These are phyloP conservation scores for Zygaena filipendulae DNA, from an alignment of 2,888 invertebrate species.

Conservation along the genomic window DNA sequence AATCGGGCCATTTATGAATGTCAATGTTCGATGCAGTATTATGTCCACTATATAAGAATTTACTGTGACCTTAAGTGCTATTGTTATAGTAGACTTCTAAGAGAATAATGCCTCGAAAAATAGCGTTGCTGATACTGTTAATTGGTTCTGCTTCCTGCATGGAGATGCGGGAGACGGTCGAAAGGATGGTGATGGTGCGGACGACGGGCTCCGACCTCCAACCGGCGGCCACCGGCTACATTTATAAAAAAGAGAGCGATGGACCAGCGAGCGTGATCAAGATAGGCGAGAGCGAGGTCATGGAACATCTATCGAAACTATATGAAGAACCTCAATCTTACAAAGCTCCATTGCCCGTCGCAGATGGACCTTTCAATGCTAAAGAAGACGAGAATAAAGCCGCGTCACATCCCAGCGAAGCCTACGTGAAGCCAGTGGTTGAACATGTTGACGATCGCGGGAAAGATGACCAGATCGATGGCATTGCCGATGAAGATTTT, in stretches of 20 bases:
- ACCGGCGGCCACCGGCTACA: constrained; percentile 69
- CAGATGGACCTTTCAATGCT: constrained; percentile 32
- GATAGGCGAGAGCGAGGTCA: constrained; percentile 52
- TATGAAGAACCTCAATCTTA: constrained; percentile 43
- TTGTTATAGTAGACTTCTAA: no score
- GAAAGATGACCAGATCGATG: constrained; percentile 28
- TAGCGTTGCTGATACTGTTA: constrained; percentile 30
- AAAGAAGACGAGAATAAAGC: constrained; percentile 35
- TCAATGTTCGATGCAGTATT: constrained; percentile 46
- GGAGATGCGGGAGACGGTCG: constrained; percentile 58
- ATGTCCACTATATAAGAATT: constrained; percentile 56
- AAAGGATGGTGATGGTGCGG: constrained; percentile 65
- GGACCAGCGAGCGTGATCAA: constrained; percentile 56
- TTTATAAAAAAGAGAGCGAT: constrained; percentile 58
- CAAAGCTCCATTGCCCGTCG: constrained; percentile 32
- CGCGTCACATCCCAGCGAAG: constrained; percentile 30
- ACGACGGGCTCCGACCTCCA: constrained; percentile 69
- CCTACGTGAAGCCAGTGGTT: constrained; percentile 43
- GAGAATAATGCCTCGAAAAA: constrained; percentile 46
- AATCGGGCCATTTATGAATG: constrained; percentile 56
- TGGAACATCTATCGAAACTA: constrained; percentile 47
- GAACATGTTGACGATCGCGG: constrained; percentile 31
- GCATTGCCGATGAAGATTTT: constrained; percentile 41
- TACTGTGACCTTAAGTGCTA: constrained; percentile 48
- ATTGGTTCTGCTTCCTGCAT: constrained; percentile 34